A percentile compares a stretch with the other conserved stretches of the same genome.
These are phyloP conservation scores for Melanotaenia maccullochi DNA, from an alignment of 2,797 vertebrate genomes.

Conservation along the genomic window DNA sequence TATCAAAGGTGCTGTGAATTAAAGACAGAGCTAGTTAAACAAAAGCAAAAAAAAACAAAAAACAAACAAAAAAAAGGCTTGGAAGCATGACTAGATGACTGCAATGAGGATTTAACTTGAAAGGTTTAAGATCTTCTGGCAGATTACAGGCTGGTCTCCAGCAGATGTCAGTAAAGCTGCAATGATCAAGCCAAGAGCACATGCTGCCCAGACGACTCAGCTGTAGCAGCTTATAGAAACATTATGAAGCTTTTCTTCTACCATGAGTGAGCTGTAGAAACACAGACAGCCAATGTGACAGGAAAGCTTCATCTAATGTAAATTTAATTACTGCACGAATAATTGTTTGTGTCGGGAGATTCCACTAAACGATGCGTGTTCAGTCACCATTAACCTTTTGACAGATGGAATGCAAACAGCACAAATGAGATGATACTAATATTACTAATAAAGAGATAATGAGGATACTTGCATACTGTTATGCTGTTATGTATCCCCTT, in stretches of 20 bases:
- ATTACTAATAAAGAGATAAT: conserved; percentile 53
- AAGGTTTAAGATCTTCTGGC: conserved; percentile 55
- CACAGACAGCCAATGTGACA: conserved; percentile 33
- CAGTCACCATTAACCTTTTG: conserved; percentile 54
- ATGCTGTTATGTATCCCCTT: conserved; percentile 19
- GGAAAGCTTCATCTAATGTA: conserved; percentile 44
- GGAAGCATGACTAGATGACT: conserved; percentile 58
- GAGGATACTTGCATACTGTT: conserved; percentile 28
- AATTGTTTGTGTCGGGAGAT: conserved; percentile 54
- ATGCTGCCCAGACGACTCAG: conserved; percentile 48
- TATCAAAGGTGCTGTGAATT: conserved; percentile 59
- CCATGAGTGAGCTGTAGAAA: conserved; percentile 29
- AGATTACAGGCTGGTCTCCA: conserved; percentile 67
- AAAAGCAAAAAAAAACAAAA: conserved; percentile 3
- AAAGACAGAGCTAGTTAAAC: conserved; percentile 57
- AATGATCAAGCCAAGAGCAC: conserved; percentile 66
- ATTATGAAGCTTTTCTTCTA: conserved; percentile 44
- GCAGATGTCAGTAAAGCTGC: conserved; percentile 72
- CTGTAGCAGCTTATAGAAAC: conserved; percentile 49
- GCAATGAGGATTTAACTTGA: conserved; percentile 56
- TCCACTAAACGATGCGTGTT: conserved; percentile 39
- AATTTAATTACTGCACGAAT: conserved; percentile 59
- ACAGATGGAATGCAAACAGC: conserved; percentile 54
- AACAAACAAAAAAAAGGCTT: conserved; percentile 15
- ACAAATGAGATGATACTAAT: conserved; percentile 54